phyloP scores from a whole-genome alignment of 2,797 vertebrate genomes.

The Gymnocypris eckloni region DNA sequence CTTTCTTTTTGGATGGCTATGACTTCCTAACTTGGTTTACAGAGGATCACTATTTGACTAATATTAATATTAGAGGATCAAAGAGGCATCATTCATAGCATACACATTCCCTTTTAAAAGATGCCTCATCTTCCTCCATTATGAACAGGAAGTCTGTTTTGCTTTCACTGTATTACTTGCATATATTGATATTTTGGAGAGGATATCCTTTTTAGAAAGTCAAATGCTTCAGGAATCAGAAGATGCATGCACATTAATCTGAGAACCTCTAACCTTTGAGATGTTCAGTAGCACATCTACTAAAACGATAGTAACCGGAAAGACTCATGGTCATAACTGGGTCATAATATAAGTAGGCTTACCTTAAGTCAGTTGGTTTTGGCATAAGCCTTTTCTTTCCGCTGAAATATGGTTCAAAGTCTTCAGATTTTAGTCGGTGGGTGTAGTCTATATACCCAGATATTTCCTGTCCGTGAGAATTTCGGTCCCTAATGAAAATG shows the following conservation, averaged over 20 bases:
- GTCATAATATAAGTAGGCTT: slow-evolving; percentile 66
- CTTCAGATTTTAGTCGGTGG: slow-evolving; percentile 84
- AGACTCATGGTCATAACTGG: slow-evolving; percentile 55
- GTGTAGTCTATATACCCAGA: slow-evolving; percentile 91
- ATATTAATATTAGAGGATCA: slow-evolving; percentile 9
- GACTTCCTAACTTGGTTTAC: background rate
- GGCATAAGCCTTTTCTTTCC: slow-evolving; percentile 86
- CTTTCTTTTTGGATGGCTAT: background rate
- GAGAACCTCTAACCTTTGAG: slow-evolving; percentile 54
- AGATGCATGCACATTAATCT: slow-evolving; percentile 10
- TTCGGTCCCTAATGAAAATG: slow-evolving; percentile 89
- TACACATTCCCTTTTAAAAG: background rate
- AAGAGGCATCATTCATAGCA: background rate
- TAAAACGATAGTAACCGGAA: slow-evolving; percentile 20
- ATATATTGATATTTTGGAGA: background rate
- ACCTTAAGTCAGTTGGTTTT: slow-evolving; percentile 86
- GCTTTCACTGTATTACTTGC: background rate
- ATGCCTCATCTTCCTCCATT: slow-evolving; percentile 5
- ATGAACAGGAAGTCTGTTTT: slow-evolving; percentile 10
- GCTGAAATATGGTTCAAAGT: slow-evolving; percentile 87
- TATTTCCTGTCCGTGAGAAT: slow-evolving; percentile 84
- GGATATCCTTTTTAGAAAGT: background rate
- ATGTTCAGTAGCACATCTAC: slow-evolving; percentile 29
- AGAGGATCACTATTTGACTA: background rate
- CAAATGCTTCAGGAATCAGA: slow-evolving; percentile 5